phyloP scores from a whole-genome alignment of 2,797 vertebrate species.

The Poeciliopsis presidionis region DNA sequence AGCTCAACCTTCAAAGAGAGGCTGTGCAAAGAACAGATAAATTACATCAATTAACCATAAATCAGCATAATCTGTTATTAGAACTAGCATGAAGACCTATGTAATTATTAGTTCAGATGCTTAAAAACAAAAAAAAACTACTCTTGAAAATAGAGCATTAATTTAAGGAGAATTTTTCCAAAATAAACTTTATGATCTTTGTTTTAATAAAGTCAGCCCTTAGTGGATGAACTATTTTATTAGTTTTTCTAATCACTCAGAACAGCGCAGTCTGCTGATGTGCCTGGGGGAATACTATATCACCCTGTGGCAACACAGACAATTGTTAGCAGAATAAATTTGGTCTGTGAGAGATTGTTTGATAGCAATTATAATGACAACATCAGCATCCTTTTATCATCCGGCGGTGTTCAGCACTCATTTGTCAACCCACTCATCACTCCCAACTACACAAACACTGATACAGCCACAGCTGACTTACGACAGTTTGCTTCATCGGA shows the following conservation, averaged over 20 bases:
- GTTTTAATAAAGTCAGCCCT: conserved; percentile 18
- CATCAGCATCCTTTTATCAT: conserved; percentile 4
- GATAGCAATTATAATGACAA: conserved; percentile 23
- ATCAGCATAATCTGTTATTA: conserved; percentile 1
- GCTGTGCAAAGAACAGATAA: conserved; percentile 8
- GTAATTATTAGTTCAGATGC: neutral
- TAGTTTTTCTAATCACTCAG: neutral
- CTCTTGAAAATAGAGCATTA: conserved; percentile 6
- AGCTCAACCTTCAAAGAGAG: conserved; percentile 10
- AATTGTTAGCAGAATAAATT: conserved; percentile 14
- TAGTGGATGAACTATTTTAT: conserved; percentile 5
- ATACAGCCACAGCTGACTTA: conserved; percentile 72
- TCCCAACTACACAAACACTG: conserved; percentile 1
- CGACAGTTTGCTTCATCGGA: conserved; percentile 94
- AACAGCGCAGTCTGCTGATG: neutral
- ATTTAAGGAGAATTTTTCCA: neutral
- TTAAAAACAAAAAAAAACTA: neutral
- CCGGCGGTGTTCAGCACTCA: conserved; percentile 10
- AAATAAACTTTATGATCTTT: conserved; percentile 1
- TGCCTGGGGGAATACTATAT: conserved; percentile 2
- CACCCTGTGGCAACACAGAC: conserved; percentile 6
- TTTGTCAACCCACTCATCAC: conserved; percentile 71
- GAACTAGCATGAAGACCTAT: neutral
- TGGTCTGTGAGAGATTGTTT: conserved; percentile 17
- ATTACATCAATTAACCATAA: conserved; percentile 16